Percentiles rank a stretch among this genome's conserved stretches.
Evolutionary conservation across 2,888 invertebrate species (phyloP).

Genomic region (Erynnis tages): DNA sequence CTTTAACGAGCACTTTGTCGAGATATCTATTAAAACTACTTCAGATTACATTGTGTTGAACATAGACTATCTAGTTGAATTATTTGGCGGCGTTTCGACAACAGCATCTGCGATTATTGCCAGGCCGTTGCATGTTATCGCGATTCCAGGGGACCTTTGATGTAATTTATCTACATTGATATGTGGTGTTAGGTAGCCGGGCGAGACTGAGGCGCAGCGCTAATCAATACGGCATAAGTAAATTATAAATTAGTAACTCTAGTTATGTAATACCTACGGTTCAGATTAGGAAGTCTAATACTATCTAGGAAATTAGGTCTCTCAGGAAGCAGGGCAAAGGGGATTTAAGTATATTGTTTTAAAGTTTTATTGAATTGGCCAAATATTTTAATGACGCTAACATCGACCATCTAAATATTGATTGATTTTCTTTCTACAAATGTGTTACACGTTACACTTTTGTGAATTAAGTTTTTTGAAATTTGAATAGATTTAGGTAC

Average conservation of each 20-base stretch:
- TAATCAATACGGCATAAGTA: conserved; percentile 8
- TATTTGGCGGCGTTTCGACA: not conserved
- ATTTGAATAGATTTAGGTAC: no score
- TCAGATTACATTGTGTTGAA: not conserved
- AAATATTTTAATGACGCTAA: no score
- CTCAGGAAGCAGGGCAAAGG: no score
- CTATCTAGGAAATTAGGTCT: no score
- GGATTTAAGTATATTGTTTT: no score
- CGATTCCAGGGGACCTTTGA: not conserved
- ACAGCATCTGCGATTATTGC: not conserved
- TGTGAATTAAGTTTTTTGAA: no score
- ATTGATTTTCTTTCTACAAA: no score
- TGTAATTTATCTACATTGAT: not conserved
- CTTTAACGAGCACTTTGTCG: not conserved
- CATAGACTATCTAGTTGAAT: no score
- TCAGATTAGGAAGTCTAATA: not conserved
- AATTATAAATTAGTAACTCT: conserved; percentile 2
- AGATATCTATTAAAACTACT: not conserved
- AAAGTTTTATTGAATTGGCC: no score
- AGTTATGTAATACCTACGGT: not conserved
- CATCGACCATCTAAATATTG: no score
- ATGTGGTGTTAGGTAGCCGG: not conserved
- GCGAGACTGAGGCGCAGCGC: not conserved
- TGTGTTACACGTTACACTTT: no score
- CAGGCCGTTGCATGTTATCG: not conserved